Base-by-base conservation (phyloP, 2,888 invertebrate species). In the Brenthis hecate region DNA sequence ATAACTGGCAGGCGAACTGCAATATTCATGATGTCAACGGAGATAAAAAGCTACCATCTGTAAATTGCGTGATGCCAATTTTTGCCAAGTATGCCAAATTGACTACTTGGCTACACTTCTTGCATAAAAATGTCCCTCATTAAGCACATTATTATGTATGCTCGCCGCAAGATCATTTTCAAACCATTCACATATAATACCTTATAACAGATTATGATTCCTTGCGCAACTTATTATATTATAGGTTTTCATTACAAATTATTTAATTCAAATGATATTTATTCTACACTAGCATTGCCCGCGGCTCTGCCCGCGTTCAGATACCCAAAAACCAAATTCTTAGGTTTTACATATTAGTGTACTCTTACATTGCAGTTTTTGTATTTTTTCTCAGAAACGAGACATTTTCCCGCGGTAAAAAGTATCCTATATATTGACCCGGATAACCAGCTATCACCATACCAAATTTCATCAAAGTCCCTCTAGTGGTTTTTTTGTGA, bases 31-130 rank as follows among this genome's bases (percentile, higher is more conserved):
- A 75, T 76, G 74, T 73, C 73, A 75, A 73, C 72, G 67, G 67
- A 73, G 73, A 74, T 75, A 76, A 75, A 74, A 74, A 73, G 65
- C 71, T 69, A 70, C 74, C 75, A 76, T 76, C 75, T 76, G 76
- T 73, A 72, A 75, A 67, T 69, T 72, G 71, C 66, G 67, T 73
- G 71, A 72, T 72, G 76, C 76, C 75, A 75, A 74, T 72, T 75
- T 73, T 71, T 75, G 70, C 72, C 66, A 72, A 75, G 73, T 73
- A 74, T 74, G 72, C 74, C 74, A 74, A 74, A 73, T 74, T 72
- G 73, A 73, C 70, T 73, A 74, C 74, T 75, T 75, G 75, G 75
- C 74, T 74, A 72, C 73, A 70, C 69, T 66, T 71, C 73, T 68
- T 73, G 74, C 72, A 74, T 74, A 72, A 74, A 74, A 74, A 73